Evolutionary conservation across 2,113 vertebrate genomes (phyloP).

Genomic region (Aepyceros melampus): DNA sequence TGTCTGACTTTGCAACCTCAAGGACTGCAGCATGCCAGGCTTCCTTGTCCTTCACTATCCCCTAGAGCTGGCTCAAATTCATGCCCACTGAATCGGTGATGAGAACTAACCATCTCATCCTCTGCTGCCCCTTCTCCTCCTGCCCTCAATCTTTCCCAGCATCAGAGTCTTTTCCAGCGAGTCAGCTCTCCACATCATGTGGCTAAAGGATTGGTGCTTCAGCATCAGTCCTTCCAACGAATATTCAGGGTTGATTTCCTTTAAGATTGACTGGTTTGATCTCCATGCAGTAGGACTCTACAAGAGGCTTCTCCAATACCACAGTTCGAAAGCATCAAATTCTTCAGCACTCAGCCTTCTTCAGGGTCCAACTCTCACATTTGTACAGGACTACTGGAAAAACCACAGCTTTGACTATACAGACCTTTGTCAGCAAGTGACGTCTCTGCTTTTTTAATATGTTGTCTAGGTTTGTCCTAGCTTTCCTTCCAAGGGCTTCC

Average conservation of each 20-base stretch:
- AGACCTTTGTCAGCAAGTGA: neutral
- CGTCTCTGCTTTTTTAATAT: too few relatives aligned
- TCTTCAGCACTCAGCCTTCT: neutral
- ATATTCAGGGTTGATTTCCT: neutral
- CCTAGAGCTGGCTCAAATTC: neutral
- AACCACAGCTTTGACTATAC: neutral
- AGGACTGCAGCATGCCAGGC: neutral
- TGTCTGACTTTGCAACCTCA: neutral
- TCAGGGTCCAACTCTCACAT: neutral
- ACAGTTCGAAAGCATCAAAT: neutral
- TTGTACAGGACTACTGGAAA: neutral
- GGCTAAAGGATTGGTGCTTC: neutral
- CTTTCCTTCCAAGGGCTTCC: neutral
- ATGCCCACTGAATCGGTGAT: neutral
- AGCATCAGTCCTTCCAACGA: neutral
- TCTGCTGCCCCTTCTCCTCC: neutral
- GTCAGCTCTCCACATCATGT: neutral
- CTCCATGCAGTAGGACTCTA: neutral
- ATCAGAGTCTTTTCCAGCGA: neutral
- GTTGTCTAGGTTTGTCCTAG: too few relatives aligned
- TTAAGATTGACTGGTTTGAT: neutral
- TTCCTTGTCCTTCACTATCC: neutral
- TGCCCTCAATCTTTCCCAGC: neutral
- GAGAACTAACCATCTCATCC: neutral
- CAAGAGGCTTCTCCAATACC: neutral